Conservation (phyloP, 2,113 vertebrate species). For the Rhagologus leucostigma region DNA sequence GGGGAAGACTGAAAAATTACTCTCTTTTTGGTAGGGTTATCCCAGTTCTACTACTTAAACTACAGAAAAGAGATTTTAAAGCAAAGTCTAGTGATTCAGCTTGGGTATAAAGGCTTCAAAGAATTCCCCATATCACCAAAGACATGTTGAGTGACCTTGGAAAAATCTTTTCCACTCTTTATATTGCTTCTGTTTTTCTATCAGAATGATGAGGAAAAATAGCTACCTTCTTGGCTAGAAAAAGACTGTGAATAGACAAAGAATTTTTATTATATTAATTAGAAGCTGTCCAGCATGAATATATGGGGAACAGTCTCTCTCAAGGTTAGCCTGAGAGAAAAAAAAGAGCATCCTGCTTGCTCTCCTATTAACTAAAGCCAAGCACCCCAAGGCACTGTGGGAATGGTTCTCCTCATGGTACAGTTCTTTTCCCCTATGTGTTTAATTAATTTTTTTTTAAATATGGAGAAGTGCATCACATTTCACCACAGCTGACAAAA, state of each 20-base stretch:
- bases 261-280: constrained; percentile 27
- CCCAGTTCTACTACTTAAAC: background rate
- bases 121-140: background rate
- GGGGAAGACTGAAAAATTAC: background rate
- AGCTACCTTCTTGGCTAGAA: constrained; percentile 11
- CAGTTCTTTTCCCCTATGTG: background rate
- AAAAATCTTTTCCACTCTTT: background rate
- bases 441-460: constrained; percentile 23
- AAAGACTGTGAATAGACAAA: background rate
- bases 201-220: background rate
- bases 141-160: background rate
- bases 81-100: background rate
- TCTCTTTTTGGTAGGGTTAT: background rate
- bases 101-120: background rate
- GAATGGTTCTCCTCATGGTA: background rate
- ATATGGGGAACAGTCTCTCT: background rate
- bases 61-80: background rate
- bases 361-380: background rate
- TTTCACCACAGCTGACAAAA: constrained; percentile 50
- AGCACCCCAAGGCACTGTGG: background rate
- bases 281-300: background rate
- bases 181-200: background rate
- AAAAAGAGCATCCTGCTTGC: background rate
- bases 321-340: constrained; percentile 18
- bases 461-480: constrained; percentile 11